Base-by-base conservation (phyloP, 2,113 vertebrate species). In the Seriola aureovittata region DNA sequence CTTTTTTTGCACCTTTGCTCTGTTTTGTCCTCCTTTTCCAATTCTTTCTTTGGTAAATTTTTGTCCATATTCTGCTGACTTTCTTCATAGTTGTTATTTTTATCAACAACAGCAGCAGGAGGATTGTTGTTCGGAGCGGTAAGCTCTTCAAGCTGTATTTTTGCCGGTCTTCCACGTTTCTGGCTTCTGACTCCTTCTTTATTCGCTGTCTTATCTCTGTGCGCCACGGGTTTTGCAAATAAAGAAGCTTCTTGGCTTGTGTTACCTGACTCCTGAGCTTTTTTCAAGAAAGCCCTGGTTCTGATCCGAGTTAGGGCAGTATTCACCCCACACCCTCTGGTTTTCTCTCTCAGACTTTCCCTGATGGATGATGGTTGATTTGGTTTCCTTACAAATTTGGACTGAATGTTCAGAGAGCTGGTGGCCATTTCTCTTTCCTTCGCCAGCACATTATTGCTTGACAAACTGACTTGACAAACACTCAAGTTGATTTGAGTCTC, bases 381-480 rank as follows among this genome's bases (percentile, higher is more conserved):
- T 29, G 25, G 19, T 63, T 70, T 80, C 4, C 10, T 34, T 50
- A 3, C 25, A 64, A 4, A 12, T 44, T 34, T 34, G 11, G 50
- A 5, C 3, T 3, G 13, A 7, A 2, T 0, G 0, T 72, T 48
- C 11, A 21, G 48, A 75, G 69, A 44, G 5, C 7, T 38, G 9
- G 1, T 1, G 0, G 72, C 14, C 25, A 19, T 40, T 67, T 59
- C 25, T 19, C 70, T 86, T 74, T 88, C 69, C 17, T 63, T 91
- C 1, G 62, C 32, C 32, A 89, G 13, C 19, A 89, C 58, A 12
- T 90, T 91, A 74, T 88, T 91, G 74, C 66, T 85, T 0, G 86
- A 91, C 82, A 91, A 71, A 71, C 87, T 85, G 52, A 91, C 90
- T 2, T 75, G 78, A 69, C 85, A 91, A 57, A 48, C 8, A 1